Evolutionary conservation across 2,888 invertebrate genomes (phyloP).

Genomic region (Pheosia tremula): DNA sequence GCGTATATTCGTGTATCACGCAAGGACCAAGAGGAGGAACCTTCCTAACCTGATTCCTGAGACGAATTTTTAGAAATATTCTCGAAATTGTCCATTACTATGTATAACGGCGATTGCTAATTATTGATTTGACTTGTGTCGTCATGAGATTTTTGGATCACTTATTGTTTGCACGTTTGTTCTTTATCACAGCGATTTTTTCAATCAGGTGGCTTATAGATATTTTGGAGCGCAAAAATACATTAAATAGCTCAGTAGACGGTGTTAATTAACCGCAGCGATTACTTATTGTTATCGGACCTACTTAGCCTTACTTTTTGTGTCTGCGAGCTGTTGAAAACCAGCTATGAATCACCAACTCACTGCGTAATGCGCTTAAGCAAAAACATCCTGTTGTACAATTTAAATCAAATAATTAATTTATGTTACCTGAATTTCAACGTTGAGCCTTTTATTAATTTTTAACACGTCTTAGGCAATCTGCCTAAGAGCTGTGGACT

Average conservation of each 20-base stretch:
- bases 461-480: no score
- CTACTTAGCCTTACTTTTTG: conserved; percentile 24
- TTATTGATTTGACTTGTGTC: no score
- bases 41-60: neutral
- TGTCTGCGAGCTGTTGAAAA: conserved; percentile 28
- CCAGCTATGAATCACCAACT: conserved; percentile 48
- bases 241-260: conserved; percentile 27
- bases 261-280: conserved; percentile 23
- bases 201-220: neutral
- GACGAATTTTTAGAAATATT: no score
- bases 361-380: conserved; percentile 40
- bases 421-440: neutral
- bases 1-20: conserved; percentile 57
- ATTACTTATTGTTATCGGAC: conserved; percentile 33
- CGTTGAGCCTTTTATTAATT: no score
- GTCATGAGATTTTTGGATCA: no score
- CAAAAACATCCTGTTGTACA: conserved; percentile 46
- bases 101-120: no score
- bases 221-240: neutral
- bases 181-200: neutral
- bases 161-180: no score
- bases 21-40: conserved; percentile 20
- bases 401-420: conserved; percentile 19
- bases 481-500: no score
- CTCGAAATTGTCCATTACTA: no score